These are phyloP conservation scores for Tringa solitaria DNA, from an alignment of 2,113 vertebrate species.

Conservation along the genomic window DNA sequence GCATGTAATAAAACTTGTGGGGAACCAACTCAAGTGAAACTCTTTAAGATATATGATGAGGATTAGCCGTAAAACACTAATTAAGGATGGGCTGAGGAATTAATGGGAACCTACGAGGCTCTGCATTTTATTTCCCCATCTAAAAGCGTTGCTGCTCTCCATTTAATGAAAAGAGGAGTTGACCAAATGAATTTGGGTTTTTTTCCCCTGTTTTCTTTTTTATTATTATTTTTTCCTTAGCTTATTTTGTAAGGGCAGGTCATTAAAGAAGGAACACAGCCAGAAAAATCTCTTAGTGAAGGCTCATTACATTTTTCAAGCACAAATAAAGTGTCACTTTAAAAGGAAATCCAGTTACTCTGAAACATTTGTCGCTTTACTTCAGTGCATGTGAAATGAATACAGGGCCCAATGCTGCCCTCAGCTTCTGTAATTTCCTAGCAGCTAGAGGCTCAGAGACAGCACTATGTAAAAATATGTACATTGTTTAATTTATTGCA, in stretches of 20 bases:
- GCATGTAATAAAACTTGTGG: constrained; percentile 70
- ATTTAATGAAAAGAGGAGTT: constrained; percentile 15
- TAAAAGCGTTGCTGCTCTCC: not conserved
- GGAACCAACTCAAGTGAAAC: constrained; percentile 66
- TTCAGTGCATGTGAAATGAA: constrained; percentile 37
- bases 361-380: constrained; percentile 55
- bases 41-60: constrained; percentile 60
- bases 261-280: not conserved
- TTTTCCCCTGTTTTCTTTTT: not conserved
- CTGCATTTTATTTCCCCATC: constrained; percentile 3
- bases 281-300: not conserved
- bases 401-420: not conserved
- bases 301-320: constrained; percentile 30
- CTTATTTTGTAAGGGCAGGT: constrained; percentile 14
- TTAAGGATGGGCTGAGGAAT: constrained; percentile 66
- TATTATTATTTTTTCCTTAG: not conserved
- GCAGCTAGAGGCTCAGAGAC: not conserved
- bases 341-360: constrained; percentile 55
- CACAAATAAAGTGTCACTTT: constrained; percentile 61
- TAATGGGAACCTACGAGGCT: constrained; percentile 36
- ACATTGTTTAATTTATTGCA: constrained; percentile 54
- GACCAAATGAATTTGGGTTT: not conserved
- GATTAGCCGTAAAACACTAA: constrained; percentile 68
- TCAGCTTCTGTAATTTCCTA: constrained; percentile 52
- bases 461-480: constrained; percentile 2